Percentiles rank a stretch among this genome's conserved stretches.
Evolutionary conservation across 1,140 invertebrate genomes (phyloP).

Genomic region (Arion vulgaris): DNA sequence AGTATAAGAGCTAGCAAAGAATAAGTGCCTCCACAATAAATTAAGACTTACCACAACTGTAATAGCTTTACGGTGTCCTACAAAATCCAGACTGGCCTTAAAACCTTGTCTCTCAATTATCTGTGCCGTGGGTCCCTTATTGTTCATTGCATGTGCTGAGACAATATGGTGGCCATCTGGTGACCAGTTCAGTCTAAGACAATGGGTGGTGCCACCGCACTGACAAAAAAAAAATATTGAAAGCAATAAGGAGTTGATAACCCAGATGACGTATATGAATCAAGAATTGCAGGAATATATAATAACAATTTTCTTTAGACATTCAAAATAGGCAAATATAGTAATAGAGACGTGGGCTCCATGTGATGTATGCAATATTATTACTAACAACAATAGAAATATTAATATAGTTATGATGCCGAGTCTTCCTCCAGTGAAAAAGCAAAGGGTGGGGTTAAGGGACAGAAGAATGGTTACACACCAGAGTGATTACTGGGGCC

Average conservation of each 20-base stretch:
- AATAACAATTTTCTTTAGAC: neutral
- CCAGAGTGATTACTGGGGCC: too few species aligned
- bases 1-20: too few species aligned
- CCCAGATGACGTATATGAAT: too few species aligned
- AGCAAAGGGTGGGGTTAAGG: too few species aligned
- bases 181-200: constrained; percentile 94
- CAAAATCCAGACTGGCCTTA: constrained; percentile 91
- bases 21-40: too few species aligned
- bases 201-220: constrained; percentile 94
- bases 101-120: constrained; percentile 71
- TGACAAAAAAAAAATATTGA: constrained; percentile 53
- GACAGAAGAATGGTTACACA: too few species aligned
- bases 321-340: too few species aligned
- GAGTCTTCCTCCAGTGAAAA: too few species aligned
- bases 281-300: neutral
- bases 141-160: constrained; percentile 98
- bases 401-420: too few species aligned
- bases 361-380: too few species aligned
- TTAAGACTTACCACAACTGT: constrained; percentile 89
- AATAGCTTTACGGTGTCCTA: constrained; percentile 96
- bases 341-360: too few species aligned
- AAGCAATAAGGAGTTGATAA: neutral
- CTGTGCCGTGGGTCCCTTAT: constrained; percentile 91
- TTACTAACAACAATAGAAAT: too few species aligned
- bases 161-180: constrained; percentile 97